phyloP scores from a whole-genome alignment of 2,888 invertebrate genomes.

The Diaphora mendica region DNA sequence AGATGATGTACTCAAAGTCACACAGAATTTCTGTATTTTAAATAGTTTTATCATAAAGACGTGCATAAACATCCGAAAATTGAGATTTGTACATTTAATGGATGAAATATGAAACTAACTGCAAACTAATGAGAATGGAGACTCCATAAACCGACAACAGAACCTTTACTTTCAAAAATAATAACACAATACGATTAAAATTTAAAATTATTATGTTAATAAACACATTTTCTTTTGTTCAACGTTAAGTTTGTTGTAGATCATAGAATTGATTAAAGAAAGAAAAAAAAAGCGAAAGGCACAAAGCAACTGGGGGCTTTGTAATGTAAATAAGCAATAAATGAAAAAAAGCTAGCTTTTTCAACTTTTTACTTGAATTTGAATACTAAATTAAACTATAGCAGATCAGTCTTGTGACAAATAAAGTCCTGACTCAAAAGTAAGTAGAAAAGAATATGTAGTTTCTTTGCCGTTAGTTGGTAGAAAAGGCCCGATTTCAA shows the following conservation, averaged over 20 bases:
- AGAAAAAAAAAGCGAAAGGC: background rate
- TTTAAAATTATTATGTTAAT: background rate
- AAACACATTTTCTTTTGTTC: background rate
- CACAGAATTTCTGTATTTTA: too few species aligned
- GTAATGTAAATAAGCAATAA: background rate
- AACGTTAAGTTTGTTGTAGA: background rate
- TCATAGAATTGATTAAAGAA: background rate
- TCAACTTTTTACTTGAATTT: background rate
- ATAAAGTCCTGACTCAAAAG: background rate
- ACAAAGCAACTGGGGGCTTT: background rate
- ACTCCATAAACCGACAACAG: too few species aligned
- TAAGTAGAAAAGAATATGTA: too few species aligned
- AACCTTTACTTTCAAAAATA: too few species aligned
- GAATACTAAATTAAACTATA: background rate
- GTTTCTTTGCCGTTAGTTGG: too few species aligned
- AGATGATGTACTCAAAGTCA: too few species aligned
- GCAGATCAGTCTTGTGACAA: background rate
- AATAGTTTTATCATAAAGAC: too few species aligned
- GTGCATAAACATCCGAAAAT: too few species aligned
- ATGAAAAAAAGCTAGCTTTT: background rate
- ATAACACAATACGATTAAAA: background rate
- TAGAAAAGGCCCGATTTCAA: background rate
- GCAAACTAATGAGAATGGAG: too few species aligned
- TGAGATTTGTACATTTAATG: too few species aligned
- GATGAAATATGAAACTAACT: too few species aligned